Conservation (phyloP, 1,140 invertebrate genomes). For the Vollenhovia emeryi region DNA sequence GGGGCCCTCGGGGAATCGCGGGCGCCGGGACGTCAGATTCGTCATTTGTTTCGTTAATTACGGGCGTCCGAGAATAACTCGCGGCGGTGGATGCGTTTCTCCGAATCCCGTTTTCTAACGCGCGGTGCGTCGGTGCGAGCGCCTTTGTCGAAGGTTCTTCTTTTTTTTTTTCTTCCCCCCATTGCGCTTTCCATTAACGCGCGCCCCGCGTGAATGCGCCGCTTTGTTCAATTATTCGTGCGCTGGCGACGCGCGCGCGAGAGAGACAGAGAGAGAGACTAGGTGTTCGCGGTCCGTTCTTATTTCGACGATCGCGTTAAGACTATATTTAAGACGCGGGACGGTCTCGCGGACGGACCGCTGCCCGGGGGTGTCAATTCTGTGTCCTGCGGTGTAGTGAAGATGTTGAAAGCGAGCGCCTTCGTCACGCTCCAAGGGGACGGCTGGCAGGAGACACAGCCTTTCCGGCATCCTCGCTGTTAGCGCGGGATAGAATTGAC, state of each 20-base stretch:
- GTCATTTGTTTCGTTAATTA: constrained; percentile 40
- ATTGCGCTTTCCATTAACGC: background rate
- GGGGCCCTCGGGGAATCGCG: background rate
- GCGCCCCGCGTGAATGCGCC: background rate
- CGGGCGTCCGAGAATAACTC: constrained; percentile 14
- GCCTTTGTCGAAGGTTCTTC: background rate
- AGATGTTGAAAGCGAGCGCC: too few relatives aligned
- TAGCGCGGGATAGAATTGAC: too few relatives aligned
- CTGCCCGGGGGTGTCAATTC: too few relatives aligned
- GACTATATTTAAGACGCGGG: too few relatives aligned
- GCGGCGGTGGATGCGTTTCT: background rate
- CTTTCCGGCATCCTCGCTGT: too few relatives aligned
- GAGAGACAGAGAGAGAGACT: too few relatives aligned
- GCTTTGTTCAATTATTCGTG: background rate
- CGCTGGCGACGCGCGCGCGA: background rate
- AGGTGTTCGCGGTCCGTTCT: too few relatives aligned
- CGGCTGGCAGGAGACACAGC: too few relatives aligned
- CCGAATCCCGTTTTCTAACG: background rate
- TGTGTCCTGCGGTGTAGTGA: too few relatives aligned
- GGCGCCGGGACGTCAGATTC: background rate
- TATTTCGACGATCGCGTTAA: too few relatives aligned
- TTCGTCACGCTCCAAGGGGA: too few relatives aligned
- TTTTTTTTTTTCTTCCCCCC: background rate
- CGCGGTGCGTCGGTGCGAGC: background rate
- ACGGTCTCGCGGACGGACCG: too few relatives aligned